Base-by-base conservation (phyloP, 2,888 invertebrate species). In the Busseola fusca region DNA sequence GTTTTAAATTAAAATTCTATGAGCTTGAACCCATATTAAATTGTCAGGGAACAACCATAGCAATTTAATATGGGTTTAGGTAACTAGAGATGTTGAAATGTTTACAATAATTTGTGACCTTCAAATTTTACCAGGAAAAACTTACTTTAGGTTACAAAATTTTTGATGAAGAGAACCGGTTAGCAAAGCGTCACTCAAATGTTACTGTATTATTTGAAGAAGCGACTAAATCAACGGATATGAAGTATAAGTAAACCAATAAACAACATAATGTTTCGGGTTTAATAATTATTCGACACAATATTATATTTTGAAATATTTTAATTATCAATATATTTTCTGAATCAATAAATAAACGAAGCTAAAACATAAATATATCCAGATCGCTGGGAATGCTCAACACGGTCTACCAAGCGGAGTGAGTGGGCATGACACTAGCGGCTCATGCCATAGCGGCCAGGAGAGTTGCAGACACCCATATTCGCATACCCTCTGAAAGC, bases 1-100 rank as follows among this genome's bases (percentile, higher is more conserved):
- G 59, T 57, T 72, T 56, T 45, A 2, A 56, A 67, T 72, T 45
- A 65, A 62, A 37, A 37, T 45, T 57, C 14, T 27, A 42, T 54
- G n/a, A 48, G 25, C 18, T 54, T 42, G 27, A 58, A 68, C 21
- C 1, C 37, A 74, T 60, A 25, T 27, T 3, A 50, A 62, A 45
- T 3, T 42, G 9, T 18, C 54, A 1, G 2, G 0, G 6, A n/a
- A n/a, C n/a, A n/a, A n/a, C n/a, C n/a, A n/a, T n/a, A n/a, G n/a
- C n/a, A n/a, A n/a, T n/a, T n/a, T n/a, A n/a, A n/a, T n/a, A n/a
- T n/a, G n/a, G n/a, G 3, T 34, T 14, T 16, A 30, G 10, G 1
- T 42, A n/a, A 6, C 3, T 14, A 18, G 18, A 48, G 0, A 21
- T 60, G 25, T 25, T 12, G 5, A 34, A n/a, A n/a, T n/a, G n/a